Percentiles rank a stretch among this genome's conserved stretches.
These are phyloP conservation scores for Ptilorrhoa leucosticta DNA, from an alignment of 2,113 vertebrate genomes.

Conservation along the genomic window DNA sequence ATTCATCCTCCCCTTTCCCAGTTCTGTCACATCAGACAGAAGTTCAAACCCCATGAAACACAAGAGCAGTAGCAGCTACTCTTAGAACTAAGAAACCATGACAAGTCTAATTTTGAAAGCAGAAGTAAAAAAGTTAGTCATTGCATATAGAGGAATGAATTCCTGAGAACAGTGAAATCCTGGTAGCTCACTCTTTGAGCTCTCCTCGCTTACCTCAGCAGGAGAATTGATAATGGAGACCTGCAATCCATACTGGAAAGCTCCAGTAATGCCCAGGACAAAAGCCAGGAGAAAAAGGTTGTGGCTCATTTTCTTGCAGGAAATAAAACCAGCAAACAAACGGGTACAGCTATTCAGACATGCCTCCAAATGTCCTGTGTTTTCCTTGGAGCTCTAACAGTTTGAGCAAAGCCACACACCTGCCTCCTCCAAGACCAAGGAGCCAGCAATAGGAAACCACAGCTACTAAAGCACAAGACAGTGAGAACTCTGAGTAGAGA, in stretches of 20 bases:
- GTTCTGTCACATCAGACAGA: not conserved
- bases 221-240: conserved; percentile 80
- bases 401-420: not conserved
- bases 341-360: not conserved
- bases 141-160: not conserved
- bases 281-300: conserved; percentile 58
- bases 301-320: conserved; percentile 33
- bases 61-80: not conserved
- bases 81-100: not conserved
- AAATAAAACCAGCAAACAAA: not conserved
- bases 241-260: conserved; percentile 81
- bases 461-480: not conserved
- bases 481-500: not conserved
- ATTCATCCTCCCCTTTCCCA: not conserved
- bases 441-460: not conserved
- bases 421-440: not conserved
- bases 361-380: not conserved
- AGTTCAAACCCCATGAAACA: not conserved
- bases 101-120: not conserved
- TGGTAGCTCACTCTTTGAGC: not conserved
- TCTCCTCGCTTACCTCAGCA: conserved; percentile 70
- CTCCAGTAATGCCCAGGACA: conserved; percentile 75
- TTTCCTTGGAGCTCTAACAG: not conserved
- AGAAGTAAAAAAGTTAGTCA: not conserved
- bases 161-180: not conserved